These are phyloP conservation scores for Schizopygopsis malacanthus DNA, from an alignment of 2,797 vertebrate species.

Conservation along the genomic window DNA sequence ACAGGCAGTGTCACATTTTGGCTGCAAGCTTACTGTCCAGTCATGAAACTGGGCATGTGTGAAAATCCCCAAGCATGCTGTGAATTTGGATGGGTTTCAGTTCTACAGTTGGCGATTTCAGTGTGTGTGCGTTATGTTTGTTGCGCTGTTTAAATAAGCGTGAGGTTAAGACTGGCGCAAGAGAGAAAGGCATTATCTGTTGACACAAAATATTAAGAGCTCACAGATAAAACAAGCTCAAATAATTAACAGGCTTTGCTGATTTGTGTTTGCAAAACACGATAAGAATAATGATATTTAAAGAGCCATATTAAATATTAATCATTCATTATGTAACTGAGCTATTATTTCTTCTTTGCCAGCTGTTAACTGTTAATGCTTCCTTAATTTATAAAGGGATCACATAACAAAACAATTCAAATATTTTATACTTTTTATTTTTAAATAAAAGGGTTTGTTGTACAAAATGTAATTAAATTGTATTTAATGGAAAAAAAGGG, in stretches of 20 bases:
- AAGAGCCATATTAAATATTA: constrained; percentile 22
- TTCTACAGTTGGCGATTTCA: constrained; percentile 1
- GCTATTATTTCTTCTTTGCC: constrained; percentile 52
- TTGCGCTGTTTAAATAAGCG: constrained; percentile 26
- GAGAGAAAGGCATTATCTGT: constrained; percentile 37
- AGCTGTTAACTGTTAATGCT: constrained; percentile 20
- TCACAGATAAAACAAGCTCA: not conserved
- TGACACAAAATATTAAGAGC: not conserved
- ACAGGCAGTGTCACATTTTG: constrained; percentile 44
- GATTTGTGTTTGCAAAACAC: constrained; percentile 38
- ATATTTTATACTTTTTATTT: not conserved
- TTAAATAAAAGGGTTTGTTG: constrained; percentile 6
- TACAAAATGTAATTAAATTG: not conserved
- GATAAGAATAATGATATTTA: constrained; percentile 20
- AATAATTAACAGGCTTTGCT: constrained; percentile 17
- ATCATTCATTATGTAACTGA: constrained; percentile 50
- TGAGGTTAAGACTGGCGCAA: constrained; percentile 13
- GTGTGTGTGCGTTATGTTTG: constrained; percentile 26
- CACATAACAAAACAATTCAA: not conserved
- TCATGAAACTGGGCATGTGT: constrained; percentile 38
- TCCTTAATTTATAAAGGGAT: constrained; percentile 43
- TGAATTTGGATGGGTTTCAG: constrained; percentile 38
- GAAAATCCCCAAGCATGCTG: constrained; percentile 27
- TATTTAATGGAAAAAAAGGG: no score
- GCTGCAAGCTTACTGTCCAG: constrained; percentile 57